Evolutionary conservation across 2,113 vertebrate genomes (phyloP).

Genomic region (Bubo scandiacus): DNA sequence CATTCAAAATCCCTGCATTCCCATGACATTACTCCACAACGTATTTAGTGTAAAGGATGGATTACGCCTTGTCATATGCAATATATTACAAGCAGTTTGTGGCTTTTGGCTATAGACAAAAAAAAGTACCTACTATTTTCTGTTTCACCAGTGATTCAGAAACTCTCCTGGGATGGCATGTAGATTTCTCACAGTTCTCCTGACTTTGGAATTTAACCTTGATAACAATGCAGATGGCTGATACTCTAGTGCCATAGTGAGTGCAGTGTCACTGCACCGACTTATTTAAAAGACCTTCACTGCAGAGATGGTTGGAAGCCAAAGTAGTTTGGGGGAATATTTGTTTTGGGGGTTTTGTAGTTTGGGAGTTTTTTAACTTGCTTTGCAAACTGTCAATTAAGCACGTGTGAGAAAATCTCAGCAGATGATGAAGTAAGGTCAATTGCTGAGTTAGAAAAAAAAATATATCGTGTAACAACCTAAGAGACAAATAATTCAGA

Average conservation of each 20-base stretch:
- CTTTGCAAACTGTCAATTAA: neutral
- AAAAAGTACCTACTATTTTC: neutral
- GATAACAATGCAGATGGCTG: neutral
- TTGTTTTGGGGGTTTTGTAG: neutral
- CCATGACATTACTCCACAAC: neutral
- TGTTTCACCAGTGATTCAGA: neutral
- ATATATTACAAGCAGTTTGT: neutral
- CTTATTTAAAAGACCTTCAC: neutral
- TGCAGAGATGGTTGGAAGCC: neutral
- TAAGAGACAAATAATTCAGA: neutral
- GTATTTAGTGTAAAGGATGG: neutral
- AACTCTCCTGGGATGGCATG: neutral
- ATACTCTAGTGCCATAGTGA: neutral
- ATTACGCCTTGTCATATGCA: neutral
- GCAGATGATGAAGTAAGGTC: neutral
- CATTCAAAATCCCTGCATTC: neutral
- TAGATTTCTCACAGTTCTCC: neutral
- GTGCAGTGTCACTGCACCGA: neutral
- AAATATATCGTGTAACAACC: neutral
- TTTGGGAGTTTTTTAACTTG: neutral
- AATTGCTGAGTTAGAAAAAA: neutral
- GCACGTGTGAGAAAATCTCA: neutral
- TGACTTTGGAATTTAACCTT: conserved; percentile 10
- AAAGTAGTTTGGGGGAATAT: neutral
- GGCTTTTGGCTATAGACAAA: neutral